Evolutionary conservation across 2,797 vertebrate genomes (phyloP), one percentile per base, ranked within the genome.

Genomic region (Melanotaenia parkinsoni): DNA sequence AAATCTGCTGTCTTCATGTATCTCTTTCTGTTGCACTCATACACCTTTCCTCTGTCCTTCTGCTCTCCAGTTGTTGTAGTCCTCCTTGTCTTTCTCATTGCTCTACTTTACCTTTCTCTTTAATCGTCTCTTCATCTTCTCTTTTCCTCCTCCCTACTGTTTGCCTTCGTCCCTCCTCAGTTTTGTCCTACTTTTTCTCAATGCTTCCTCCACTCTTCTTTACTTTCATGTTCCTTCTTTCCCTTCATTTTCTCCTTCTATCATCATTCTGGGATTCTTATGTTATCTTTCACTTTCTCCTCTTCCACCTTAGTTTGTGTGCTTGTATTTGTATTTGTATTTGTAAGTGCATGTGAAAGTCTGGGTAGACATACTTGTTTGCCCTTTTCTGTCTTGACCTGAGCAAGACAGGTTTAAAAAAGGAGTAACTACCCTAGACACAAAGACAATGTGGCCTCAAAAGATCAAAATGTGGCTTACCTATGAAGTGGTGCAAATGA

Each of bases 1-100:
- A 70, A 74, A 63, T 71, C 35, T 79, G 37, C 57, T 66, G 63
- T 64, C 58, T 54, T 45, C 61, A 38, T 74, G 28, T 79, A 60
- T 68, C 64, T 45, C 45, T 14, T 32, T 47, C 8, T 72, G 43
- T 47, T 54, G 32, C 58, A 70, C 30, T 67, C 63, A 18, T n/a
- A 43, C 20, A 28, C 47, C 35, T 35, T 28, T 45, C 13, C 37
- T 64, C 22, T 4, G 16, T 35, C 14, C 65, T 20, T 43, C 16
- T 43, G 40, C 5, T 20, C 26, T 67, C 11, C 53, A 9, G n/a
- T 43, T 12, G 0, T 28, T 32, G 14, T 10, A 43, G 22, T 8
- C 37, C 8, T 45, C 35, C 18, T n/a, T 37, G 11, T 53, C 33
- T 37, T 51, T 51, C 33, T 51, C 54, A 16, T 20, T 5, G 13